Conservation (phyloP, 2,797 vertebrate species). For the Urophycis tenuis region DNA sequence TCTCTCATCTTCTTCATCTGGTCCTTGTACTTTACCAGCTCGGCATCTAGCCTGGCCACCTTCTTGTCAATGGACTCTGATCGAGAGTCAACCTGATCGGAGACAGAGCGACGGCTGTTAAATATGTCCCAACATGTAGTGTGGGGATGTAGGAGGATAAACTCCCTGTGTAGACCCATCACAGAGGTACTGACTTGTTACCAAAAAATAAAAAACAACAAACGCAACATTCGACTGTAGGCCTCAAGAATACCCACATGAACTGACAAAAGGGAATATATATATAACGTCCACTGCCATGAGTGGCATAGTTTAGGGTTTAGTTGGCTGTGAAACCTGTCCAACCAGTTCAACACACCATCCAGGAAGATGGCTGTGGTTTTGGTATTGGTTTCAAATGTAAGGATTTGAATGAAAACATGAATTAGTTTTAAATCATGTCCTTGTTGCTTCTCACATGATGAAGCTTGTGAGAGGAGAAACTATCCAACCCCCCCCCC, state of each 20-base stretch:
- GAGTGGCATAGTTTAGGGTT: background rate
- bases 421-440: too few species aligned
- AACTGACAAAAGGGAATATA: too few species aligned
- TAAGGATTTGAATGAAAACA: too few species aligned
- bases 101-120: background rate
- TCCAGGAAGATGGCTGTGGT: background rate
- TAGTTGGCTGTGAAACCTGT: background rate
- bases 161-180: too few species aligned
- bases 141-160: too few species aligned
- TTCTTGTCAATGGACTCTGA: slow-evolving; percentile 96
- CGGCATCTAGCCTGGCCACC: slow-evolving; percentile 85
- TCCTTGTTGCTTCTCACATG: too few species aligned
- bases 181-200: too few species aligned
- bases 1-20: slow-evolving; percentile 99
- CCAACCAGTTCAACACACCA: background rate
- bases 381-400: background rate
- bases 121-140: background rate
- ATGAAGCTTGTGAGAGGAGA: too few species aligned
- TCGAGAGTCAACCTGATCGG: slow-evolving; percentile 85
- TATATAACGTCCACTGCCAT: background rate
- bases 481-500: too few species aligned
- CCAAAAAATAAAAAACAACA: too few species aligned
- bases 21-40: slow-evolving; percentile 94
- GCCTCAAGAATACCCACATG: too few species aligned
- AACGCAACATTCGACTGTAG: too few species aligned